Evolutionary conservation across 2,113 vertebrate genomes (phyloP), one percentile per base, ranked within the genome.

Genomic region (Trinectes maculatus): DNA sequence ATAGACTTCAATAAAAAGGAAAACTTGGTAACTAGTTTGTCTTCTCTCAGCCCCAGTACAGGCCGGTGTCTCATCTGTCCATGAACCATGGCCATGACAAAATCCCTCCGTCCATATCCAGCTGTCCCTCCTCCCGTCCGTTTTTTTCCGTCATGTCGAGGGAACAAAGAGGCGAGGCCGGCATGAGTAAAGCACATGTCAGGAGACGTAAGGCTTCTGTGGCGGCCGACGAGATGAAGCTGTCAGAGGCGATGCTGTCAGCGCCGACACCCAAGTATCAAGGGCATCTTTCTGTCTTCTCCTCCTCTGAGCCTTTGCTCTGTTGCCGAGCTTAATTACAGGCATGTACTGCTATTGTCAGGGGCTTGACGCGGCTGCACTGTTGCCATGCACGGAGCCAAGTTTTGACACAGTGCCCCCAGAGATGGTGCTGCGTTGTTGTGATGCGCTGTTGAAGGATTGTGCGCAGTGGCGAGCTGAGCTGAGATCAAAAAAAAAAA

Each of bases 171-270:
- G 28, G 67, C 21, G 43, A 79, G 84, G 81, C 79, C 77, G 63
- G 79, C 69, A 84, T 92, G 92, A 92, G 78, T 92, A 87, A 91
- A 81, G 85, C 83, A 82, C 84, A 88, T 88, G 91, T 91, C 92
- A 91, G 84, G 77, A 85, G 88, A 84, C 74, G 85, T 91, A 85
- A 91, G 86, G 74, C 64, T 72, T 78, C 77, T 73, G 69, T 16
- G 47, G 61, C 53, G 51, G 82, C 71, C 75, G 68, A 61, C 16
- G 66, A 89, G 79, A 85, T 80, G 83, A 84, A 88, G 85, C 90
- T 90, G 91, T 91, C 91, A 91, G 59, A 86, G 82, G 83, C 60
- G 83, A 91, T 89, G 80, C 87, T 87, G 89, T 92, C 91, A 91
- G 67, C 62, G 58, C 80, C 71, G 68, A 89, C 85, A 85, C 85